Conservation (phyloP, 2,888 invertebrate genomes). For the Mythimna ferrago region DNA sequence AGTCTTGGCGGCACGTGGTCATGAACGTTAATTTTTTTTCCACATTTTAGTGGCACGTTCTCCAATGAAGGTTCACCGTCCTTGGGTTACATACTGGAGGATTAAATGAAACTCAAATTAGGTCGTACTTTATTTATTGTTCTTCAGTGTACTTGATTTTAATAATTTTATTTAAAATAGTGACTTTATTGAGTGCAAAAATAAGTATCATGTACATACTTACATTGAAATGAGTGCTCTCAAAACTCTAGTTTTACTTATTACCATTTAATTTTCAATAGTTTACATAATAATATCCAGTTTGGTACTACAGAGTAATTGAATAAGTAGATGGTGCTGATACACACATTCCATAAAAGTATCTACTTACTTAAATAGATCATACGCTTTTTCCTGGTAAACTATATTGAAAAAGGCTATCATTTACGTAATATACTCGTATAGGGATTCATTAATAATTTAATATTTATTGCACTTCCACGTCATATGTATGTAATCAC, state of each 20-base stretch:
- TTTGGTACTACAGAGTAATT: constrained; percentile 62
- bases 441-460: constrained; percentile 44
- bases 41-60: too few relatives aligned
- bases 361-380: constrained; percentile 59
- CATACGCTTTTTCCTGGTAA: constrained; percentile 39
- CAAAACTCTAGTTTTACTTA: constrained; percentile 76
- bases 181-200: constrained; percentile 89
- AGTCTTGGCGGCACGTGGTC: too few relatives aligned
- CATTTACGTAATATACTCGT: constrained; percentile 43
- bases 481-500: constrained; percentile 50
- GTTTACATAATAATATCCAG: constrained; percentile 65
- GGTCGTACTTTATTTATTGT: constrained; percentile 84
- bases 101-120: constrained; percentile 75
- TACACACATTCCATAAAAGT: constrained; percentile 56
- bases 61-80: too few relatives aligned
- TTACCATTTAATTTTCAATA: constrained; percentile 62
- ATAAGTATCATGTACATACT: constrained; percentile 81
- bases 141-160: constrained; percentile 84
- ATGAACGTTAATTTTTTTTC: too few relatives aligned
- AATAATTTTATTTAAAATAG: constrained; percentile 88
- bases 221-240: constrained; percentile 86
- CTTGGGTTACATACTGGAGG: neutral
- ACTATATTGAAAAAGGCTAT: constrained; percentile 49
- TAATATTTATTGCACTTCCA: constrained; percentile 47
- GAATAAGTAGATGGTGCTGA: constrained; percentile 60